Conservation (phyloP, 2,888 invertebrate genomes). For the Callyntrura guangdongensis region DNA sequence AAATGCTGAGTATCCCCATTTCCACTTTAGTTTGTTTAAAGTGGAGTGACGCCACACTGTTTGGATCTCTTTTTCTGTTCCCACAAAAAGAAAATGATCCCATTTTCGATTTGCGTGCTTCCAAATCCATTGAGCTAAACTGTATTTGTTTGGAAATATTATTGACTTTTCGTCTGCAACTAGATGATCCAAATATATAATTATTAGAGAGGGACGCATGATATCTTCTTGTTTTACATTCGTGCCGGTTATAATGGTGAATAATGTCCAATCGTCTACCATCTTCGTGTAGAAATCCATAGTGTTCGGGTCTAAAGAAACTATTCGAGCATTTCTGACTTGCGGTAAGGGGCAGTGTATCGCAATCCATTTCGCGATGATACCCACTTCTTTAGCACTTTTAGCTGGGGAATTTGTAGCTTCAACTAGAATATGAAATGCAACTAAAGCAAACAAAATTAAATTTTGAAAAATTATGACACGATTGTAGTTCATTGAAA, state of each 20-base stretch:
- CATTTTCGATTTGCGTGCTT: neutral
- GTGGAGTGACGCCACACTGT: neutral
- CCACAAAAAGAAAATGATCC: slow-evolving; percentile 57
- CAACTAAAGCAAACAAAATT: no score
- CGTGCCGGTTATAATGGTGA: slow-evolving; percentile 8
- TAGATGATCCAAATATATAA: slow-evolving; percentile 28
- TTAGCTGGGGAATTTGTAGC: no score
- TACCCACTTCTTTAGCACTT: neutral
- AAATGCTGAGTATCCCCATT: slow-evolving; percentile 46
- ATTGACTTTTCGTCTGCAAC: neutral
- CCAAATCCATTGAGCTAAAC: slow-evolving; percentile 16
- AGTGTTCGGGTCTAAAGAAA: neutral
- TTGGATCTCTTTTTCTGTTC: neutral
- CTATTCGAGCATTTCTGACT: neutral
- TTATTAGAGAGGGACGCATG: neutral
- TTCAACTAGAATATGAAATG: no score
- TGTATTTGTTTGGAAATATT: slow-evolving; percentile 7
- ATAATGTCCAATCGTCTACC: neutral
- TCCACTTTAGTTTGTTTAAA: slow-evolving; percentile 56
- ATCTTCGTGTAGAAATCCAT: neutral
- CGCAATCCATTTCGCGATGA: neutral
- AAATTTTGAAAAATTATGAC: neutral
- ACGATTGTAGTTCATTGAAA: no score
- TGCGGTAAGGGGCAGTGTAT: neutral
- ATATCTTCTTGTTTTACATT: slow-evolving; percentile 2